These are phyloP conservation scores for Porites evermanni DNA, from an alignment of 92 coral and sea anemone genomes.

Conservation along the genomic window DNA sequence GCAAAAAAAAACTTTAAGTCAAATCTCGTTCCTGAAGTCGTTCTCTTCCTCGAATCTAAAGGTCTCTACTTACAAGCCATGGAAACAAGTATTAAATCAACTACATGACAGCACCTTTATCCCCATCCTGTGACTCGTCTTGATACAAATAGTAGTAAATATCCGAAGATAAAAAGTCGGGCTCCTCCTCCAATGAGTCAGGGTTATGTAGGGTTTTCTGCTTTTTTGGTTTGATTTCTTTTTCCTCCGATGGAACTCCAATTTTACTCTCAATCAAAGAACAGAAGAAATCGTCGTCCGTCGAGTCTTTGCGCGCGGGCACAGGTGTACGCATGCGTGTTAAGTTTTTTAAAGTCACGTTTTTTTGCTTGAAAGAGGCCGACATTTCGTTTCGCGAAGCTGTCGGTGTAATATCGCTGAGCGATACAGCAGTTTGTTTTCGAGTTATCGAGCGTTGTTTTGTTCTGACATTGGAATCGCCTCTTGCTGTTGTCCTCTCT, in stretches of 20 bases:
- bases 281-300: conserved; percentile 61
- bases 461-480: conserved; percentile 1
- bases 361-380: neutral
- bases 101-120: neutral
- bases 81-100: neutral
- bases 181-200: conserved; percentile 18
- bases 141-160: conserved; percentile 44
- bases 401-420: conserved; percentile 51
- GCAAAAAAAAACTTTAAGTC: too few species aligned
- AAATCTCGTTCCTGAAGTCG: too few species aligned
- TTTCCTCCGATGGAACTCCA: conserved; percentile 21
- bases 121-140: conserved; percentile 16
- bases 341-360: conserved; percentile 9
- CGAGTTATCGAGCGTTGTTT: neutral
- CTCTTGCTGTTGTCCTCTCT: conserved; percentile 9
- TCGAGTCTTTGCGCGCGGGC: conserved; percentile 7
- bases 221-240: neutral
- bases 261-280: conserved; percentile 49
- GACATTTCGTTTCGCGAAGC: conserved; percentile 5
- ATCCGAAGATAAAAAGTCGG: conserved; percentile 62
- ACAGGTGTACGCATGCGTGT: conserved; percentile 26
- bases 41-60: too few species aligned
- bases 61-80: too few species aligned
- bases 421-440: conserved; percentile 58
- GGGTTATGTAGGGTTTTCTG: neutral